phyloP scores from a whole-genome alignment of 2,888 invertebrate species.

The Nephrotoma guestfalica region DNA sequence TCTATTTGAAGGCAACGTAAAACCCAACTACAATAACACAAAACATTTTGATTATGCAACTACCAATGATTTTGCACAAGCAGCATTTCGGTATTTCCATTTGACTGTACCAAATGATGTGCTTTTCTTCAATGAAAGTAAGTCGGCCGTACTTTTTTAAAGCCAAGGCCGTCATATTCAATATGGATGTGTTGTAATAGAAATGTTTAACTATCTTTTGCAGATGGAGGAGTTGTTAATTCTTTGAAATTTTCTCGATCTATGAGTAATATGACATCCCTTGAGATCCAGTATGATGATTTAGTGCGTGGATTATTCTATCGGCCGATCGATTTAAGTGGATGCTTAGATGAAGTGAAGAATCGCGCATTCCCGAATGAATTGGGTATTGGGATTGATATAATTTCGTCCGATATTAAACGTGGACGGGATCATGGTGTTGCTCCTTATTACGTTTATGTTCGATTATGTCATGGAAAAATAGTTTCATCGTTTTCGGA shows the following conservation, averaged over 20 bases:
- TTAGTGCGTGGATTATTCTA: background rate
- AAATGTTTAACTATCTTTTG: background rate
- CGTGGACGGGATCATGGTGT: background rate
- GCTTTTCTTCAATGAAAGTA: background rate
- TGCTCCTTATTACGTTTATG: background rate
- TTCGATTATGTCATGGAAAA: background rate
- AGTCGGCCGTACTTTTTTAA: background rate
- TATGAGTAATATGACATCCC: background rate
- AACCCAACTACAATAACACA: background rate
- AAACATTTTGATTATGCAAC: slow-evolving; percentile 32
- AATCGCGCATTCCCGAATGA: background rate
- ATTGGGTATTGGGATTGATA: background rate
- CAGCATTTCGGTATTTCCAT: slow-evolving; percentile 67
- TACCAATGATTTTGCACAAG: slow-evolving; percentile 55
- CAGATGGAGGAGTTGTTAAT: background rate
- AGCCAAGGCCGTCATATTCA: background rate
- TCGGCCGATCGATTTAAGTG: background rate
- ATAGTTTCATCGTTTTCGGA: background rate
- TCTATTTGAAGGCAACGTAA: background rate
- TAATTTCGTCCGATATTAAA: background rate
- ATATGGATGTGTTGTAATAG: background rate
- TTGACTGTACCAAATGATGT: slow-evolving; percentile 30
- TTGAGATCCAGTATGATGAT: background rate
- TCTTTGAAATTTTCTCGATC: background rate
- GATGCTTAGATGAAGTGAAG: background rate